Evolutionary conservation across 2,888 invertebrate species (phyloP), one percentile per base, ranked within the genome.

Genomic region (Caenorhabditis wallacei): DNA sequence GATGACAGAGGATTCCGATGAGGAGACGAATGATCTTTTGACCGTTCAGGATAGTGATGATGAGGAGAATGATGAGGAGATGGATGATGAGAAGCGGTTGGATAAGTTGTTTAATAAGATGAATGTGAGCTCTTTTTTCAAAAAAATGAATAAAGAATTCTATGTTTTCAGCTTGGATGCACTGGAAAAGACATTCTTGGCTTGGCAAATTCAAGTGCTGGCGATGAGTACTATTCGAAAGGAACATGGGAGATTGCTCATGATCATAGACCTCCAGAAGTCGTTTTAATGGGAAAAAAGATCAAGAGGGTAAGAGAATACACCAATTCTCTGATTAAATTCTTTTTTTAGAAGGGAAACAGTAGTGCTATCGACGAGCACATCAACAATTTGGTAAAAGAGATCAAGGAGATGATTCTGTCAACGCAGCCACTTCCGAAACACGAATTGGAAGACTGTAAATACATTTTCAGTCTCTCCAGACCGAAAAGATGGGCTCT

Each of bases 401-500:
- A 84, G 7, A 43, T 69, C 3, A 43, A 71, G 37, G 56, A 75
- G 7, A 61, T 64, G 61, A 80, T 85, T 64, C 51, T 82, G 22
- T 46, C 51, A 51, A 76, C 80, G 0, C 68, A 35, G 13, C 82
- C 87, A 8, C 40, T 89, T 46, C 66, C 78, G 10, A 72, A 84
- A 20, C 69, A 76, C 4, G 90, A 89, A 43, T 79, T 72, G 0
- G 48, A 57, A 2, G 70, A 66, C 11, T 53, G 85, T 20, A 46
- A 64, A 26, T 71, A 59, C 64, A 79, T 89, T 18, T 82, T 81
- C 71, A 80, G 71, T 16, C 40, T 90, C 1, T 56, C 88, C 0
- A 59, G 86, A 68, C 83, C 80, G 51, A 48, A 76, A 43, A 72
- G 90, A 61, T 89, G 90, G 90, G 72, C 86, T 10, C 84, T 90